phyloP scores from a whole-genome alignment of 2,888 invertebrate genomes.

The Eupsilia transversa region DNA sequence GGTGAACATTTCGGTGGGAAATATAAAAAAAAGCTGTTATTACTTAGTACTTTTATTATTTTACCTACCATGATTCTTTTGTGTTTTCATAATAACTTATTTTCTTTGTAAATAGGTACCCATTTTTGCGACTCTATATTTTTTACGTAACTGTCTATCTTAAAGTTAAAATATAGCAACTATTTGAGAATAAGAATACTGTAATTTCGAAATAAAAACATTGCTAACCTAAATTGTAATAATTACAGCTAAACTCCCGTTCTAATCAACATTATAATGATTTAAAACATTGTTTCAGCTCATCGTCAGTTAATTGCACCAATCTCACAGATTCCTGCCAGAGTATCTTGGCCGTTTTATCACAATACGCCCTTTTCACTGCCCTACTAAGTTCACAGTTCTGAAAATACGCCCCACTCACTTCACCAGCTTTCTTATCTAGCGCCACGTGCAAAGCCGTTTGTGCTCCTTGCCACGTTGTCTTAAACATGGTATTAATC shows the following conservation, averaged over 20 bases:
- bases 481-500: constrained; percentile 91
- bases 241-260: background rate
- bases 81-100: background rate
- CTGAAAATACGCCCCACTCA: constrained; percentile 93
- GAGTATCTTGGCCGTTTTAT: constrained; percentile 92
- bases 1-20: background rate
- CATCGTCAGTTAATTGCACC: constrained; percentile 91
- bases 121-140: background rate
- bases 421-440: constrained; percentile 83
- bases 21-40: constrained; percentile 1
- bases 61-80: background rate
- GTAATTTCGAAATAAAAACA: background rate
- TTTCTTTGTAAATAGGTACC: background rate
- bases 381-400: constrained; percentile 92
- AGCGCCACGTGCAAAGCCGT: constrained; percentile 93
- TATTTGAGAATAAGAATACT: background rate
- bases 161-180: background rate
- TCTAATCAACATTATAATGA: background rate
- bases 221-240: background rate
- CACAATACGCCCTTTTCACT: constrained; percentile 90
- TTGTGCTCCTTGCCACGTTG: constrained; percentile 93
- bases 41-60: background rate
- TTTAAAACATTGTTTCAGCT: constrained; percentile 89
- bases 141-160: background rate
- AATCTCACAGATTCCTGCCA: constrained; percentile 94